A percentile compares a stretch with the other conserved stretches of the same genome.
phyloP scores from a whole-genome alignment of 2,888 invertebrate species.

The Galeruca laticollis region DNA sequence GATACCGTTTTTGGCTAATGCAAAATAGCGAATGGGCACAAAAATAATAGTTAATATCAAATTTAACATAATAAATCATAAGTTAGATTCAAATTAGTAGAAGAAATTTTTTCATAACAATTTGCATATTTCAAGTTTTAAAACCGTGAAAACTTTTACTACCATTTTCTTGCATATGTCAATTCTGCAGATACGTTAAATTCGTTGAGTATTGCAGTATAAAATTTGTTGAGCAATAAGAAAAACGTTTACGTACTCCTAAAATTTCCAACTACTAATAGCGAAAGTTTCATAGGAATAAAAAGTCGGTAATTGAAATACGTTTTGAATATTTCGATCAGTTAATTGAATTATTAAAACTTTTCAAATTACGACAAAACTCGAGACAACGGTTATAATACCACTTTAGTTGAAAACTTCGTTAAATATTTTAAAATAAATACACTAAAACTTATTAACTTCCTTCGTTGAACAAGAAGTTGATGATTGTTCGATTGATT shows the following conservation, averaged over 20 bases:
- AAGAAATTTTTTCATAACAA: too few relatives aligned
- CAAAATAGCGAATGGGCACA: too few relatives aligned
- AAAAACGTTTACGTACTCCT: not conserved
- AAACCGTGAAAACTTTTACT: too few relatives aligned
- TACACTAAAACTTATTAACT: not conserved
- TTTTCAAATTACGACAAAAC: not conserved
- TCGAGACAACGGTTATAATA: not conserved
- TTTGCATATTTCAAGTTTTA: too few relatives aligned
- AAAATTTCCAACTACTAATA: not conserved
- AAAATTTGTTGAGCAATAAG: not conserved
- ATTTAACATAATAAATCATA: too few relatives aligned
- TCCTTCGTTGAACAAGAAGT: not conserved
- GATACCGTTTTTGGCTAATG: too few relatives aligned
- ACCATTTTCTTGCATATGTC: too few relatives aligned
- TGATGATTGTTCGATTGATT: not conserved
- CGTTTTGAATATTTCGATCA: not conserved
- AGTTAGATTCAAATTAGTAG: too few relatives aligned
- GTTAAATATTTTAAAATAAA: not conserved
- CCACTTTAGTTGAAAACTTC: not conserved
- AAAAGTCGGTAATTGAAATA: not conserved
- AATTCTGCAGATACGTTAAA: too few relatives aligned
- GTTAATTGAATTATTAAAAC: slow-evolving; percentile 3
- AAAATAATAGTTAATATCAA: too few relatives aligned
- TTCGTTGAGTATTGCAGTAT: too few relatives aligned
- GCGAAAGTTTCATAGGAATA: not conserved